Conservation (phyloP, 2,113 vertebrate genomes). For the Tragelaphus buxtoni region DNA sequence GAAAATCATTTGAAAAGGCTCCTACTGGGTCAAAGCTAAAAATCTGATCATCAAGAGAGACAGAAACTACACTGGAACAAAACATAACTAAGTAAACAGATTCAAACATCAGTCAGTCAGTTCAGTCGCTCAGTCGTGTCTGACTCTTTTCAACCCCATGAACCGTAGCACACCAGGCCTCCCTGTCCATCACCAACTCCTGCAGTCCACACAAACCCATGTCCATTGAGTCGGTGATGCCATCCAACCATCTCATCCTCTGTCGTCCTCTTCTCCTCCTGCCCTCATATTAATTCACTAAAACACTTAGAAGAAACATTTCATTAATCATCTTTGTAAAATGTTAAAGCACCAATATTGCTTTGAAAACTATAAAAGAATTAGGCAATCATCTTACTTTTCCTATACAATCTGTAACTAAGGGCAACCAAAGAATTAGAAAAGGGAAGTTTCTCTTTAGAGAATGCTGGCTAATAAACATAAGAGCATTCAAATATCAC, state of each 20-base stretch:
- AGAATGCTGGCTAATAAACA: not conserved
- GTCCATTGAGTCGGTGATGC: not conserved
- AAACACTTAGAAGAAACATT: not conserved
- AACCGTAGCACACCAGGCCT: not conserved
- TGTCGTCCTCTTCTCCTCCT: not conserved
- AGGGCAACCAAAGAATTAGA: not conserved
- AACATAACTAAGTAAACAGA: not conserved
- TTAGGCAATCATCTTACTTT: not conserved
- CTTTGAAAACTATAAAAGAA: conserved; percentile 20
- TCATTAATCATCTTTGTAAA: not conserved
- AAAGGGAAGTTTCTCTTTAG: not conserved
- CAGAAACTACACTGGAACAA: conserved; percentile 23
- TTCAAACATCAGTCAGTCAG: not conserved
- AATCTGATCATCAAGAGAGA: not conserved
- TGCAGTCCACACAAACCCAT: not conserved
- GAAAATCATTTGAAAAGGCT: not conserved
- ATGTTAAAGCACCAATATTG: not conserved
- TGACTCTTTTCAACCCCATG: not conserved
- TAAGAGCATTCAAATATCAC: not conserved
- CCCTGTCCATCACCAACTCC: not conserved
- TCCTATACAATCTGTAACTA: not conserved
- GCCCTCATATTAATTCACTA: not conserved
- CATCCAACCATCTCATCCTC: not conserved
- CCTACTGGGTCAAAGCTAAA: not conserved
- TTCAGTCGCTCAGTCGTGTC: not conserved